Percentiles rank a stretch among this genome's conserved stretches.
phyloP scores from a whole-genome alignment of 2,888 invertebrate genomes.

The Caenorhabditis sinica region DNA sequence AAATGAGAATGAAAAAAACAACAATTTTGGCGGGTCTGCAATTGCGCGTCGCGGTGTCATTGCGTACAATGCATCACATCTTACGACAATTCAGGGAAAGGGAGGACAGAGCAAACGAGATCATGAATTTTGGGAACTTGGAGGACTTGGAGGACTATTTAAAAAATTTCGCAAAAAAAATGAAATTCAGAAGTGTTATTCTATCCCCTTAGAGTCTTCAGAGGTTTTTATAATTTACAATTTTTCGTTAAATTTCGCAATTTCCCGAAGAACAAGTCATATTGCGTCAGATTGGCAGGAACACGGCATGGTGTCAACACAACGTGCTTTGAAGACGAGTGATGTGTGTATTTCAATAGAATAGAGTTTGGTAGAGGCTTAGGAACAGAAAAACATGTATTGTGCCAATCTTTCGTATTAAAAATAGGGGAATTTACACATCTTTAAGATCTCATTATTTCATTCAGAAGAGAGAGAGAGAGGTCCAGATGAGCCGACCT shows the following conservation, averaged over 20 bases:
- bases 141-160: too few species aligned
- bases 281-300: constrained; percentile 52
- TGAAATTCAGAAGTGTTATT: background rate
- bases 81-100: constrained; percentile 29
- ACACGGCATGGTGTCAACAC: background rate
- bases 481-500: too few species aligned
- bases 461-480: too few species aligned
- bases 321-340: background rate
- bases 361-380: too few species aligned
- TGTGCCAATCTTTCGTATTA: too few species aligned
- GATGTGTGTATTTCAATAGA: too few species aligned
- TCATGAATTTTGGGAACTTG: background rate
- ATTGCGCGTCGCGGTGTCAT: constrained; percentile 36
- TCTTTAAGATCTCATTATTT: too few species aligned
- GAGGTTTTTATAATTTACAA: background rate
- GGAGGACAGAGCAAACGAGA: background rate
- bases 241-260: constrained; percentile 28
- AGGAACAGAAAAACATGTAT: too few species aligned
- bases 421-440: too few species aligned
- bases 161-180: background rate
- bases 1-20: constrained; percentile 6
- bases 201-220: background rate
- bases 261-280: constrained; percentile 4
- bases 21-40: constrained; percentile 22
- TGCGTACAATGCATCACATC: background rate